A percentile compares a stretch with the other conserved stretches of the same genome.
Evolutionary conservation across 2,113 vertebrate species (phyloP).

Genomic region (Sapayoa aenigma): DNA sequence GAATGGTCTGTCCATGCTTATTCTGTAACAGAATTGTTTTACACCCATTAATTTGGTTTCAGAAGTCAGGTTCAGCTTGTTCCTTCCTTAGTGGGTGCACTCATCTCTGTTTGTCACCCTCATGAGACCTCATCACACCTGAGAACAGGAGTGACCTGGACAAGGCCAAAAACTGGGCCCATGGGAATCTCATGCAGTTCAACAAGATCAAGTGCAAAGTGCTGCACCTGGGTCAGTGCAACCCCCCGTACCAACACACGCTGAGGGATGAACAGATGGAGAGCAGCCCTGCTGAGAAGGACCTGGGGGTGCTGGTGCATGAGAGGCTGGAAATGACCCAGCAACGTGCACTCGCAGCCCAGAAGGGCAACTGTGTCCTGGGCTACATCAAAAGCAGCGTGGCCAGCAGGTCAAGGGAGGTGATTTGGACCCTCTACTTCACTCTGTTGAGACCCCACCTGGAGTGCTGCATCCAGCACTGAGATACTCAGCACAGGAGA

Average conservation of each 20-base stretch:
- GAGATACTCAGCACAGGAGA: background rate
- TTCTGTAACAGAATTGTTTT: background rate
- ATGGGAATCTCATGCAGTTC: background rate
- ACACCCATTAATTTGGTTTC: background rate
- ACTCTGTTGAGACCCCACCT: background rate
- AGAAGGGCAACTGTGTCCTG: background rate
- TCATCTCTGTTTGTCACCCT: background rate
- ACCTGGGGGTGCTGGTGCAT: background rate
- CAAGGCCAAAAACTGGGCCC: background rate
- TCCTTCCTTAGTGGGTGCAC: background rate
- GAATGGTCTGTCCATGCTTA: background rate
- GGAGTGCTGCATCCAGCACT: background rate
- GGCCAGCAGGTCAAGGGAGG: background rate
- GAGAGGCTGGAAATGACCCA: background rate
- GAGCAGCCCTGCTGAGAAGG: background rate
- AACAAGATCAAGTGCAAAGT: background rate
- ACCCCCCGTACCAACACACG: accelerated
- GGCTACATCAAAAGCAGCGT: background rate
- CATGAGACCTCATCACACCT: background rate
- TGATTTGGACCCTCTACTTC: background rate
- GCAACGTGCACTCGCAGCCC: background rate
- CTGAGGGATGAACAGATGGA: background rate
- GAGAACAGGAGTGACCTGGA: background rate
- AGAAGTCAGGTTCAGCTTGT: background rate
- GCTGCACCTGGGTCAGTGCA: background rate